Evolutionary conservation across 2,888 invertebrate genomes (phyloP).

Genomic region (Melipona bicolor): DNA sequence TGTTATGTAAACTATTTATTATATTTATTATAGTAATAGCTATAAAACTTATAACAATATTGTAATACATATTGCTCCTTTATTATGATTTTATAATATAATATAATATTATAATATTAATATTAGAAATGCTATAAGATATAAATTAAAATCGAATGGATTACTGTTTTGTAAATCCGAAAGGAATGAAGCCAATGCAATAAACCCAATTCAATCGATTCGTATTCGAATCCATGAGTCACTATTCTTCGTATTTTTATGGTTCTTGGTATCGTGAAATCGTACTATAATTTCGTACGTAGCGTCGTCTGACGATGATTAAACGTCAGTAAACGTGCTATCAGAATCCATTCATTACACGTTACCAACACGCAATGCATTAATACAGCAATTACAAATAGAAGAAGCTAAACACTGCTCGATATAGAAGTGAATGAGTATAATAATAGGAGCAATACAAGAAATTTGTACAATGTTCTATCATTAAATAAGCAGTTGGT

Average conservation of each 20-base stretch:
- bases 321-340: neutral
- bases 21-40: too few species aligned
- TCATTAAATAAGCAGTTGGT: neutral
- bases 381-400: conserved; percentile 6
- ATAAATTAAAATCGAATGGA: neutral
- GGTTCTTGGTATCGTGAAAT: neutral
- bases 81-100: neutral
- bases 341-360: neutral
- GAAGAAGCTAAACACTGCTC: neutral
- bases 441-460: neutral
- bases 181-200: neutral
- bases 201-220: neutral
- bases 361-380: neutral
- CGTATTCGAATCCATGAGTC: neutral
- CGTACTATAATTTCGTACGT: conserved; percentile 6
- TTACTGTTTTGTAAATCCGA: neutral
- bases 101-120: neutral
- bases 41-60: too few species aligned
- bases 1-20: too few species aligned
- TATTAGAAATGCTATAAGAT: neutral
- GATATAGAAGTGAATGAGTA: conserved; percentile 9
- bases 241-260: neutral
- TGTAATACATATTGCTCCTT: too few species aligned
- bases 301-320: neutral
- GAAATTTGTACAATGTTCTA: neutral